Evolutionary conservation across 2,797 vertebrate species (phyloP).

Genomic region (Fundulus diaphanus): DNA sequence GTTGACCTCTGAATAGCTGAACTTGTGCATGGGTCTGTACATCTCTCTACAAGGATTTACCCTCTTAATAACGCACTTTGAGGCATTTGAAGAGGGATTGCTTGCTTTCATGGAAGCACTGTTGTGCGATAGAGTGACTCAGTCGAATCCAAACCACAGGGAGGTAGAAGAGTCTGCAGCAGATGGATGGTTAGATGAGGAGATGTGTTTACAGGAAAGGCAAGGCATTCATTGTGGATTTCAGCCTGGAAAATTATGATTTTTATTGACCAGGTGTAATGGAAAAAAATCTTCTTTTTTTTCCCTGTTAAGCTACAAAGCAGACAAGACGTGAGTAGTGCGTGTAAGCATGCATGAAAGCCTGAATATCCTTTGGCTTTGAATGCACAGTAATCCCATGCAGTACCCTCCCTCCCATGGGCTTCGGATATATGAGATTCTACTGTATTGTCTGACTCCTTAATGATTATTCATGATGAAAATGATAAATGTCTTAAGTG

Average conservation of each 20-base stretch:
- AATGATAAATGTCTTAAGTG: conserved; percentile 81
- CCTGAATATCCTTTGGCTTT: conserved; percentile 31
- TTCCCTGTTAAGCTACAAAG: conserved; percentile 20
- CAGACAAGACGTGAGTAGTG: conserved; percentile 4
- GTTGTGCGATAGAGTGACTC: conserved; percentile 62
- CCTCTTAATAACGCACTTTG: conserved; percentile 75
- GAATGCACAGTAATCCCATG: conserved; percentile 11
- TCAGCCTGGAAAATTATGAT: conserved; percentile 27
- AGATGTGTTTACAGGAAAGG: conserved; percentile 36
- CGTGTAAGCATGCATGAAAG: background rate
- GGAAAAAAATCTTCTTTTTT: conserved; percentile 6
- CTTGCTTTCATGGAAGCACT: conserved; percentile 63
- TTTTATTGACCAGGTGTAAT: conserved; percentile 21
- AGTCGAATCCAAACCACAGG: conserved; percentile 53
- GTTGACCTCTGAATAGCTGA: background rate
- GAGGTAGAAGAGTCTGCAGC: conserved; percentile 36
- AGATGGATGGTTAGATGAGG: conserved; percentile 39
- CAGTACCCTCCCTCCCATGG: conserved; percentile 27
- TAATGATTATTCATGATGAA: conserved; percentile 83
- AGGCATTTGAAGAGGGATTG: conserved; percentile 60
- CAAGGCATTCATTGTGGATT: conserved; percentile 29
- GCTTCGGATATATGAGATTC: conserved; percentile 52
- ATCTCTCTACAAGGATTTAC: conserved; percentile 51
- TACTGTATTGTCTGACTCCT: conserved; percentile 55
- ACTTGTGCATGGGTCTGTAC: conserved; percentile 41